Conservation (phyloP, 2,797 vertebrate species). For the Xiphorhynchus erythropygius region DNA sequence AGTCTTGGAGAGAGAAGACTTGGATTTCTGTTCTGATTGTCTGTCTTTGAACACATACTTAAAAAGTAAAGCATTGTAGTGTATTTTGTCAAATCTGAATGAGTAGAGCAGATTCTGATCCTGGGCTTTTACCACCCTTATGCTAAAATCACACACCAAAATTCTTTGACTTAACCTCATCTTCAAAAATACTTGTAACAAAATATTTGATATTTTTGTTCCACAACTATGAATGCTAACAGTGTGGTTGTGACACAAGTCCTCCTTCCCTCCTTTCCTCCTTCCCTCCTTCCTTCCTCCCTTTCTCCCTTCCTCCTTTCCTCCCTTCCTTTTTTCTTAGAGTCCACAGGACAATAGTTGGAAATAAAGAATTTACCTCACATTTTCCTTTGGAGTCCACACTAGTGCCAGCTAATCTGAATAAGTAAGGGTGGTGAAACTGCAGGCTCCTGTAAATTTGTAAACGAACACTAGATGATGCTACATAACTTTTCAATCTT, state of each 20-base stretch:
- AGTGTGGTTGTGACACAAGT: neutral
- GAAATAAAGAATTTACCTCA: neutral
- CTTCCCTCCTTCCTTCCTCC: neutral
- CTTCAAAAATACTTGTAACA: neutral
- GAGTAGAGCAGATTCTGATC: neutral
- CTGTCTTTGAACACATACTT: neutral
- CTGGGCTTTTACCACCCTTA: neutral
- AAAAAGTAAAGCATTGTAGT: neutral
- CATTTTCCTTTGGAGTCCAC: neutral
- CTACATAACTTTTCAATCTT: neutral
- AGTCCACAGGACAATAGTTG: neutral
- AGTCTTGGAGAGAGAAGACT: neutral
- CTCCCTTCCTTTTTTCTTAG: neutral
- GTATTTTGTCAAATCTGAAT: neutral
- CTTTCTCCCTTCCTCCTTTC: no score
- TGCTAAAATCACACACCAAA: neutral
- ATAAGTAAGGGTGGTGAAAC: neutral
- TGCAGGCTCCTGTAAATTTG: neutral
- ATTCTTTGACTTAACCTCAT: neutral
- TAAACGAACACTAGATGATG: constrained; percentile 38
- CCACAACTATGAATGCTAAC: neutral
- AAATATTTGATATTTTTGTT: neutral
- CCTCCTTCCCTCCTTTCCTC: neutral
- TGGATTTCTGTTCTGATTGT: neutral
- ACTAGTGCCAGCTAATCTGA: neutral